A percentile compares a stretch with the other conserved stretches of the same genome.
Evolutionary conservation across 2,797 vertebrate genomes (phyloP).

Genomic region (Dicrostonyx torquatus): DNA sequence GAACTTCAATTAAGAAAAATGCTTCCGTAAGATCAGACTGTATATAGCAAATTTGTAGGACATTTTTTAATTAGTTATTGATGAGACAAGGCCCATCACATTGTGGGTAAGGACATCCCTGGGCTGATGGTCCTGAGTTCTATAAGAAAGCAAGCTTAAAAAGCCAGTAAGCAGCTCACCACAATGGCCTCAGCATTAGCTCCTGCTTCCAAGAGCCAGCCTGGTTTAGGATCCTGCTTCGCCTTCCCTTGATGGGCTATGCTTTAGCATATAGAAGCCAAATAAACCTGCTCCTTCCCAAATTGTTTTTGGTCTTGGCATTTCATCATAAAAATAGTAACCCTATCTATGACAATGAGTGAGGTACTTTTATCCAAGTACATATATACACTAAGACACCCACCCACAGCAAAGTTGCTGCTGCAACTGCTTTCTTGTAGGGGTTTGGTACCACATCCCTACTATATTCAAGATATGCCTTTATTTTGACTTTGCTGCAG

Average conservation of each 20-base stretch:
- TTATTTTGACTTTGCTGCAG: slow-evolving; percentile 6
- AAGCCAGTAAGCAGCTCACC: background rate
- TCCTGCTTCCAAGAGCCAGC: background rate
- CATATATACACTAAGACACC: background rate
- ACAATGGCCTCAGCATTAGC: background rate
- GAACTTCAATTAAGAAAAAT: background rate
- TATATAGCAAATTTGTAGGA: too few species aligned
- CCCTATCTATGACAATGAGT: background rate
- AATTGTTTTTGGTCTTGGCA: background rate
- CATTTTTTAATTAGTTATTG: background rate
- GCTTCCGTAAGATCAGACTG: too few species aligned
- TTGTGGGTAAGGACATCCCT: background rate
- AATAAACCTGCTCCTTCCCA: background rate
- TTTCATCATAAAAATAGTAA: background rate
- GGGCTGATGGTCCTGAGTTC: background rate
- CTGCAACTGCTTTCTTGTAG: background rate
- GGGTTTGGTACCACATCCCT: background rate
- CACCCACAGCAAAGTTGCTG: background rate
- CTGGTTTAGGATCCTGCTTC: background rate
- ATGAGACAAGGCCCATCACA: background rate
- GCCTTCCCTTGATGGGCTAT: background rate
- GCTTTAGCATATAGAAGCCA: background rate
- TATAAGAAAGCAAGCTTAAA: background rate
- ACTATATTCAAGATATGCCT: background rate
- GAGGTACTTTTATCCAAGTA: background rate